These are phyloP conservation scores for Halocynthia aurantium DNA, from an alignment of 23 tunicate genomes.

Conservation along the genomic window DNA sequence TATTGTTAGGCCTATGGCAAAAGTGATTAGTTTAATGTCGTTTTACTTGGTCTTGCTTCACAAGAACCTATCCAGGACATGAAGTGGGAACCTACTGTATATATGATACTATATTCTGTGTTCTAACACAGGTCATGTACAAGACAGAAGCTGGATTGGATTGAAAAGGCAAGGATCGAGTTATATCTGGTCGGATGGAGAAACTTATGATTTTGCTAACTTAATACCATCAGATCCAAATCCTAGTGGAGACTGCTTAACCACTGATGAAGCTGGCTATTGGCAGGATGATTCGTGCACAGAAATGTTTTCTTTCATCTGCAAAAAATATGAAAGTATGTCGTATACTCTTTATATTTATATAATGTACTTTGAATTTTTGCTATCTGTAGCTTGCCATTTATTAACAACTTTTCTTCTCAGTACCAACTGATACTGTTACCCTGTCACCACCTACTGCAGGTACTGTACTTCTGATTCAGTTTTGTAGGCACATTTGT, in stretches of 20 bases:
- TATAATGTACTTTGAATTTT: background rate
- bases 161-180: background rate
- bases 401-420: background rate
- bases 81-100: background rate
- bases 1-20: background rate
- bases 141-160: conserved; percentile 54
- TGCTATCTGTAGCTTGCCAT: too few species aligned
- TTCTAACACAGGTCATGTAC: conserved; percentile 1
- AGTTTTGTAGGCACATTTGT: background rate
- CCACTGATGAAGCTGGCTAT: conserved; percentile 28
- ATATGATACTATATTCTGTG: background rate
- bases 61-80: background rate
- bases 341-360: background rate
- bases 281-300: conserved; percentile 41
- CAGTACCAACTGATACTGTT: conserved; percentile 48
- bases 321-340: conserved; percentile 82
- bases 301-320: conserved; percentile 13
- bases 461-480: conserved; percentile 20
- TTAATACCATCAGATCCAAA: conserved; percentile 28
- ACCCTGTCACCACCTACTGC: conserved; percentile 67
- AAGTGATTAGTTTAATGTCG: too few species aligned
- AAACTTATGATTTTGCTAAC: conserved; percentile 23
- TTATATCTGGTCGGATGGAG: conserved; percentile 40
- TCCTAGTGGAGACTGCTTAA: conserved; percentile 35
- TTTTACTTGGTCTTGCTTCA: background rate